Base-by-base conservation (phyloP, 1,140 invertebrate species). In the Teleogryllus occipitalis region DNA sequence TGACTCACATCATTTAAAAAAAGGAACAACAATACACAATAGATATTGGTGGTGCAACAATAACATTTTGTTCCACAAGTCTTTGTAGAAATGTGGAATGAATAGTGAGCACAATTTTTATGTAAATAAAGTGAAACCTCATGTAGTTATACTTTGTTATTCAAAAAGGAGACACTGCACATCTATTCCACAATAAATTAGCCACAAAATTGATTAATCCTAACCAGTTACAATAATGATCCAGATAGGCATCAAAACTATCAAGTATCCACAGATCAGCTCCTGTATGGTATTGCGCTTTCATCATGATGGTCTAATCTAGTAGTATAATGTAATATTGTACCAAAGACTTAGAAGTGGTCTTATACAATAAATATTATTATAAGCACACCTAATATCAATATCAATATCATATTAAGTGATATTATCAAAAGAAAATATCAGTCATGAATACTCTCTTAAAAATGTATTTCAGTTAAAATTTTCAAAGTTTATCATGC, bases 381-480 rank as follows among this genome's bases (percentile, higher is more conserved):
- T 65, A 65, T 65, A 65, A 65, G 54, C 54, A 65, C 54, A 65
- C 18, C 54, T 65, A 65, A 65, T 65, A 65, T 65, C 54, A 65
- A 65, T 65, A 65, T 65, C 18, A 39, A 65, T 18, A 65, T 65
- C 18, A 65, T 65, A 39, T 65, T 65, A 65, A 65, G 54, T 14
- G 54, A 65, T 65, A 65, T 65, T 65, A 65, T 65, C 54, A 65
- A 65, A 65, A 65, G 54, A 65, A 65, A 65, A 65, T 65, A 65
- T 65, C 54, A 65, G 54, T 65, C 54, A 65, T 65, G 54, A 65
- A 18, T 65, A 65, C 54, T 65, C 54, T 65, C 54, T 65, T 65
- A 65, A 14, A 65, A 65, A 65, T 65, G 54, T 39, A 65, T 65
- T 18, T 65, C 54, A 14, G 54, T 65, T 65, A 65, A 65, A 65